Evolutionary conservation across 2,113 vertebrate genomes (phyloP).

Genomic region (Anseranas semipalmata): DNA sequence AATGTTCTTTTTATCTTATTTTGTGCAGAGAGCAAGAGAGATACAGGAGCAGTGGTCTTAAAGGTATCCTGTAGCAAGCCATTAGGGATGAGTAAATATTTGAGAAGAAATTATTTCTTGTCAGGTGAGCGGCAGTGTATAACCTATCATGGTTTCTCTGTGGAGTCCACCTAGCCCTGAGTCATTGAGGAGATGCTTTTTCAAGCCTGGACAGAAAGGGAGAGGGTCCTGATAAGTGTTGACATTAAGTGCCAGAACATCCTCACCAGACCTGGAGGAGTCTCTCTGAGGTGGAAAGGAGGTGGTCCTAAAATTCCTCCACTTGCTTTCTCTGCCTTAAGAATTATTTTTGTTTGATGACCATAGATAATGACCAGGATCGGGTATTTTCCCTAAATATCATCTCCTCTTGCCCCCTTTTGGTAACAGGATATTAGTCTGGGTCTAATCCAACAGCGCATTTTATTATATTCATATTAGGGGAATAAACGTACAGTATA

Average conservation of each 20-base stretch:
- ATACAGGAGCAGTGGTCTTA: background rate
- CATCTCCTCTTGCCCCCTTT: background rate
- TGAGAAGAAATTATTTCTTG: background rate
- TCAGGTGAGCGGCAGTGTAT: background rate
- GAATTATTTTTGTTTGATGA: background rate
- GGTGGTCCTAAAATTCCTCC: background rate
- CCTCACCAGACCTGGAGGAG: background rate
- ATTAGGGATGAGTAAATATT: background rate
- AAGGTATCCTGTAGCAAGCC: background rate
- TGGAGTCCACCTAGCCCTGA: background rate
- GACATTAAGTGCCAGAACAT: background rate
- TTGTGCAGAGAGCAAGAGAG: background rate
- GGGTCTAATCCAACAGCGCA: background rate
- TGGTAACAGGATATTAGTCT: background rate
- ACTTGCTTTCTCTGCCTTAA: background rate
- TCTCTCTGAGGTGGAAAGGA: background rate
- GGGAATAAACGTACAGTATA: background rate
- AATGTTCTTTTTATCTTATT: background rate
- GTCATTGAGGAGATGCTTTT: background rate
- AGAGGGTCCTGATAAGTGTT: background rate
- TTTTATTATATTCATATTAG: background rate
- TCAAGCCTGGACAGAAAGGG: background rate
- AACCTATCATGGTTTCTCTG: background rate
- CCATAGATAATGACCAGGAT: background rate
- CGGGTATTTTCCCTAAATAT: background rate